A percentile compares a stretch with the other conserved stretches of the same genome.
phyloP scores from a whole-genome alignment of 2,888 invertebrate species.

The Oxytorus armatus region DNA sequence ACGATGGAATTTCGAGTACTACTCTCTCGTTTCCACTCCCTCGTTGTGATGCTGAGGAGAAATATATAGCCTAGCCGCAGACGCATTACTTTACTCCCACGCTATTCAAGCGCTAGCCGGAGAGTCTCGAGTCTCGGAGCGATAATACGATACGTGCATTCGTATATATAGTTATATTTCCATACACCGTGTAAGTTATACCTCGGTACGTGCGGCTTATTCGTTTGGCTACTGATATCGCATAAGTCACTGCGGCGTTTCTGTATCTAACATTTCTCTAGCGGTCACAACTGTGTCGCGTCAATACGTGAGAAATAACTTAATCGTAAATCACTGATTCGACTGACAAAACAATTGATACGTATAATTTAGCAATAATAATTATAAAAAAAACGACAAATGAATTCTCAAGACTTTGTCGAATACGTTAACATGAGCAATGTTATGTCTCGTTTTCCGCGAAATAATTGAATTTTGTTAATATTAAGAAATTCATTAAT shows the following conservation, averaged over 20 bases:
- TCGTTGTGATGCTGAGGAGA: background rate
- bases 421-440: too few relatives aligned
- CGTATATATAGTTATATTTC: background rate
- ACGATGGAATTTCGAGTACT: slow-evolving; percentile 58
- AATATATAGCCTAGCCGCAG: slow-evolving; percentile 39
- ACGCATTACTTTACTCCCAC: slow-evolving; percentile 64
- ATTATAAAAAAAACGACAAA: background rate
- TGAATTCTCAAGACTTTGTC: background rate
- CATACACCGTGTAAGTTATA: slow-evolving; percentile 18
- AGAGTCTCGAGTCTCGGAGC: slow-evolving; percentile 41
- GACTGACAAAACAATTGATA: slow-evolving; percentile 5
- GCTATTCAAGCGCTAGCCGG: slow-evolving; percentile 52
- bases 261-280: slow-evolving; percentile 29
- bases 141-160: slow-evolving; percentile 28
- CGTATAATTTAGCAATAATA: background rate
- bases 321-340: background rate
- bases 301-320: slow-evolving; percentile 22
- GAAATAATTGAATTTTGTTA: background rate
- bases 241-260: slow-evolving; percentile 29
- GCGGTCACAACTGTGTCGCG: slow-evolving; percentile 48
- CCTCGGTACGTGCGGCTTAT: slow-evolving; percentile 55
- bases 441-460: background rate
- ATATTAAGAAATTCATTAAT: too few relatives aligned
- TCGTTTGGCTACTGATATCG: slow-evolving; percentile 62
- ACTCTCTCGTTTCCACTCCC: slow-evolving; percentile 53